These are phyloP conservation scores for Leucoraja erinaceus DNA, from an alignment of 2,113 vertebrate species.

Conservation along the genomic window DNA sequence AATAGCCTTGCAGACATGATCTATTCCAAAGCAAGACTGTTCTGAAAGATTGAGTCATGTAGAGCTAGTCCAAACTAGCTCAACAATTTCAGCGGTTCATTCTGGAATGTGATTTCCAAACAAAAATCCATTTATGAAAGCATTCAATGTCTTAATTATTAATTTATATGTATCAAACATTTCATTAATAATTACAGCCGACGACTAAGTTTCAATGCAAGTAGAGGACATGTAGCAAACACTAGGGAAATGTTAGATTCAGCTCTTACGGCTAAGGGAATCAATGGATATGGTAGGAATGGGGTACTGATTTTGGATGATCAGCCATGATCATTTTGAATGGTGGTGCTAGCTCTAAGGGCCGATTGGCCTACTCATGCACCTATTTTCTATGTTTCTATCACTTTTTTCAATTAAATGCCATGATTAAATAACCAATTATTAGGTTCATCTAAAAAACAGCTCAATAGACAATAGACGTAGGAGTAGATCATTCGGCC, in stretches of 20 bases:
- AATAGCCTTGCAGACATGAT: neutral
- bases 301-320: no score
- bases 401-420: neutral
- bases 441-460: neutral
- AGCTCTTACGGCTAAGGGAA: no score
- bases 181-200: neutral
- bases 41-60: neutral
- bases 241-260: no score
- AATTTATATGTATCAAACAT: neutral
- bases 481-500: no score
- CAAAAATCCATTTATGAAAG: neutral
- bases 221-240: no score
- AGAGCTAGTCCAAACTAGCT: neutral
- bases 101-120: neutral
- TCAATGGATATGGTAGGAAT: no score
- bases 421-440: neutral
- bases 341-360: no score
- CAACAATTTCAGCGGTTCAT: neutral
- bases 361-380: no score
- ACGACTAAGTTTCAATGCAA: neutral
- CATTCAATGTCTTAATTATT: neutral
- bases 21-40: neutral
- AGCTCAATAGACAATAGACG: no score
- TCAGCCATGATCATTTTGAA: no score
- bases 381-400: no score